Conservation (phyloP, 2,113 vertebrate species). For the Heloderma charlesbogerti region DNA sequence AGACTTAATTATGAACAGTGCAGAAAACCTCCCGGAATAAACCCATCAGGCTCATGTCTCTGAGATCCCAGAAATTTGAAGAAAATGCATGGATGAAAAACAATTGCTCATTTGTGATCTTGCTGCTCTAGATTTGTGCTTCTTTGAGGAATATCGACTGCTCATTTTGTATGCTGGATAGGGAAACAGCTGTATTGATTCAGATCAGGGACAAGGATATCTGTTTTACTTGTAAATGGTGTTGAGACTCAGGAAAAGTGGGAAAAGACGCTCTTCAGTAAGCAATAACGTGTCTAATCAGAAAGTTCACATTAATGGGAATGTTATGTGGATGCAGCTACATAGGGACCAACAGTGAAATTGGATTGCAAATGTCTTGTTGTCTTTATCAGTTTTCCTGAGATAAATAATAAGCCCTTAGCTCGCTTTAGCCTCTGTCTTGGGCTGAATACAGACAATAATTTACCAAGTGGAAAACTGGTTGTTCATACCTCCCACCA, state of each 20-base stretch:
- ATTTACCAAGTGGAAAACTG: too few species aligned
- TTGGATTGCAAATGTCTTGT: not conserved
- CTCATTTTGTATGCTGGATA: not conserved
- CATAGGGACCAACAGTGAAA: not conserved
- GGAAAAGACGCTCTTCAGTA: not conserved
- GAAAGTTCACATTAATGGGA: not conserved
- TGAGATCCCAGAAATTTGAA: slow-evolving; percentile 1
- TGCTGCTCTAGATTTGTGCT: slow-evolving; percentile 35
- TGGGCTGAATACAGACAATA: not conserved
- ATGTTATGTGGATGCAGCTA: not conserved
- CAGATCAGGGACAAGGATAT: not conserved
- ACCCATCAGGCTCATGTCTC: slow-evolving; percentile 51
- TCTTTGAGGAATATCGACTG: not conserved
- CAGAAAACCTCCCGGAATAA: slow-evolving; percentile 39
- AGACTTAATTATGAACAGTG: slow-evolving; percentile 66
- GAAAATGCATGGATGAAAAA: slow-evolving; percentile 48
- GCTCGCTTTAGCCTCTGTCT: not conserved
- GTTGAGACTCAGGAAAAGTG: too few species aligned
- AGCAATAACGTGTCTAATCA: not conserved
- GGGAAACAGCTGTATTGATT: not conserved
- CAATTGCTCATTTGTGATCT: not conserved
- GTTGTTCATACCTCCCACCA: too few species aligned
- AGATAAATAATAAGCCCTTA: not conserved
- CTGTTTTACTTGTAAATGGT: not conserved
- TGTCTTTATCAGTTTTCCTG: not conserved